Evolutionary conservation across 2,797 vertebrate genomes (phyloP), one percentile per base, ranked within the genome.

Genomic region (Halcyon badia): DNA sequence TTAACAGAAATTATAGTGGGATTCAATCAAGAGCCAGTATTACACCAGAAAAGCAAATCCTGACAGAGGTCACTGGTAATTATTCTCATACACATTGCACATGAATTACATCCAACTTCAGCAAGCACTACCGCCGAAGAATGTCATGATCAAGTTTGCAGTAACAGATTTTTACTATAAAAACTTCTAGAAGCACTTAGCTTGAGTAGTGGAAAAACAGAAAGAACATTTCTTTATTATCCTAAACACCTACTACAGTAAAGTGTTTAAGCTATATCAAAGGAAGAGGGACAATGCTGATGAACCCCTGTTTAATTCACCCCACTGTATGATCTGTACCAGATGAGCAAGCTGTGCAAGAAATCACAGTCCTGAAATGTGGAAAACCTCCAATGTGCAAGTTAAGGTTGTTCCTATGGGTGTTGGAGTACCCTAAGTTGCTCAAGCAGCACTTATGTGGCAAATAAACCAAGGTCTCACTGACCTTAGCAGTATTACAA

Each of bases 391-490:
- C 73, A 58, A 77, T 31, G 71, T 84, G 88, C 64, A 90, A 77
- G 88, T 87, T 85, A 82, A 90, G 57, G 77, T 56, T 94, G 77
- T 46, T 92, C 96, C 80, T 95, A 14, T n/a, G 93, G 75, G 83
- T 87, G 88, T 33, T 90, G 71, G 77, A 83, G 78, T 96, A 93
- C 66, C 86, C 90, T 84, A 95, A 95, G 85, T 87, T 37, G 18
- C 80, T 94, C 93, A 89, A 95, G 94, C 95, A 96, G 96, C 80
- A 92, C 85, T 90, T 93, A 90, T 31, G 75, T 89, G 73, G 64
- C 93, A 89, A 97, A 95, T 87, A 94, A 96, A 80, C 73, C 93
- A 97, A 96, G 94, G 90, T 96, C 91, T 95, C 68, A 51, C 88
- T 87, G 93, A 95, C 90, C 85, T 93, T 77, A 93, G 83, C 88